Evolutionary conservation across 2,797 vertebrate genomes (phyloP).

Genomic region (Thamnophis elegans): DNA sequence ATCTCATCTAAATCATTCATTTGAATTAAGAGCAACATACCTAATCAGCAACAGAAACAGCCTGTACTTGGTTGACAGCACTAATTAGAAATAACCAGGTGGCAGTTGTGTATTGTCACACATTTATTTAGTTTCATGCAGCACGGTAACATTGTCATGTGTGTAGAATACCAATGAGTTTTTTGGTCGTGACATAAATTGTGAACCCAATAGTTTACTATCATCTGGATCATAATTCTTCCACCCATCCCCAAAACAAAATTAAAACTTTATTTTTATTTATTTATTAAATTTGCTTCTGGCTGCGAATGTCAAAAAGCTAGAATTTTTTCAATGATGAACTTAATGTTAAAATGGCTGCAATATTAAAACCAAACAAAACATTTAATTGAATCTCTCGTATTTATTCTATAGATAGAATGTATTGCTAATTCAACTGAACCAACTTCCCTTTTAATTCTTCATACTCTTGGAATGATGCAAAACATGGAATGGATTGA

Average conservation of each 20-base stretch:
- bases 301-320: background rate
- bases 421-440: background rate
- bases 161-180: constrained; percentile 17
- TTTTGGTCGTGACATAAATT: constrained; percentile 9
- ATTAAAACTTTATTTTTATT: background rate
- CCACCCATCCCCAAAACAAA: background rate
- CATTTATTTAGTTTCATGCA: constrained; percentile 22
- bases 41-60: constrained; percentile 37
- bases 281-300: background rate
- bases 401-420: background rate
- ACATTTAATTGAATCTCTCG: background rate
- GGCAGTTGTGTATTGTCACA: constrained; percentile 30
- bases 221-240: background rate
- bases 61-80: constrained; percentile 25
- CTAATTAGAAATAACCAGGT: constrained; percentile 36
- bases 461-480: background rate
- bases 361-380: background rate
- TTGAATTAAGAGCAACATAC: constrained; percentile 28
- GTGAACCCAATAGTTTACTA: background rate
- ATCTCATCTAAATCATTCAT: constrained; percentile 15
- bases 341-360: background rate
- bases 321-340: background rate
- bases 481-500: background rate
- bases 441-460: background rate
- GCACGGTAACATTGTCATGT: constrained; percentile 15